Base-by-base conservation (phyloP, 2,113 vertebrate species). In the Irena cyanogastra region DNA sequence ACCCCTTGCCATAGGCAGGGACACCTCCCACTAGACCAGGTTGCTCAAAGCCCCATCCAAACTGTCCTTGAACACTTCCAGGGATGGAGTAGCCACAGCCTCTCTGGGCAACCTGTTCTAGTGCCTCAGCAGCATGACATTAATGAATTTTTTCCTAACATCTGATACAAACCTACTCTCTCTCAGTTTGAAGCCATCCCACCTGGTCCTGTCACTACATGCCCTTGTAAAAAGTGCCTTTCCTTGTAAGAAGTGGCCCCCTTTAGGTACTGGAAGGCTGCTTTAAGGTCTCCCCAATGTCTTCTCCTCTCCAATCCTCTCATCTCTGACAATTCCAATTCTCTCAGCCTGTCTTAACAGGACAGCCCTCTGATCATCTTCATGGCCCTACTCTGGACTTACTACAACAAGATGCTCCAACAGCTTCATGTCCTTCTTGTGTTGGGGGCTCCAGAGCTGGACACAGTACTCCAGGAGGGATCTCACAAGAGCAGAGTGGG, bases 401-500 rank as follows among this genome's bases (percentile, higher is more conserved):
- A 3, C 21, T 60, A 19, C 33, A 45, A 11, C 12, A 65, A 22
- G 23, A 63, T 18, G 3, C 24, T 70, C 24, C 39, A 50, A 31
- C 15, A 77, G 18, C 2, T 56, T 47, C 50, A 30, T 39, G 26
- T 56, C 13, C 28, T 26, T 35, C 16, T 41, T 37, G 3, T 37
- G 13, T 1, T 50, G 3, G 7, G 4, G 44, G 2, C 23, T 24
- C 22, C n/a, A 69, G 13, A 89, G 44, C 26, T 41, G 37, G 15
- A 75, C 4, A 11, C 11, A 42, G 26, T 28, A 18, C 9, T 84
- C 24, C 37, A 63, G 33, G 9, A 63, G 24, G 42, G 13, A 33
- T 63, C 18, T 63, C 60, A 80, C 0, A 0, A 35, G 35, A 39
- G 16, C 31, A 64, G 22, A 64, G 21, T 35, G 31, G 42, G 22